Evolutionary conservation across 2,113 vertebrate genomes (phyloP).

Genomic region (Casuarius casuarius): DNA sequence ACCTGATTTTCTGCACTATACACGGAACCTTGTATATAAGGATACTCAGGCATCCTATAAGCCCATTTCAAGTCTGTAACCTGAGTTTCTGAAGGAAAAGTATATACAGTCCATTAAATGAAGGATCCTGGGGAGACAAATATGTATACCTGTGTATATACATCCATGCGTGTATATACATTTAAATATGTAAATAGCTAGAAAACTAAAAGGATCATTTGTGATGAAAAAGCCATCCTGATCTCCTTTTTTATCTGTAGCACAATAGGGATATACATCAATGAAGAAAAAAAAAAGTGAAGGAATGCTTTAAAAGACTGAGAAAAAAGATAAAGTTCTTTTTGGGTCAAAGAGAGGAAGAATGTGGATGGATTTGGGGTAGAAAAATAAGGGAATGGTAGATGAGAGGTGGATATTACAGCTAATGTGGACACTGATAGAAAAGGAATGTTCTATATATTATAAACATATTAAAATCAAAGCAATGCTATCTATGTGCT

Average conservation of each 20-base stretch:
- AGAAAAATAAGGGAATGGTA: not conserved
- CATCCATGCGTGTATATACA: not conserved
- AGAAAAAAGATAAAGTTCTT: not conserved
- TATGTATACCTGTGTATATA: not conserved
- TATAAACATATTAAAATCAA: not conserved
- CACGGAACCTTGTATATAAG: not conserved
- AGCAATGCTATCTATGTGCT: not conserved
- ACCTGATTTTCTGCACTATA: not conserved
- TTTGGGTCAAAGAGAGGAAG: not conserved
- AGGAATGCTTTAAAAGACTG: not conserved
- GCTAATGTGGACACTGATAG: not conserved
- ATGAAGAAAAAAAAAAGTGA: not conserved
- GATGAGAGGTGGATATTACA: not conserved
- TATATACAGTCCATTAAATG: not conserved
- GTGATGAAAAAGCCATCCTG: not conserved
- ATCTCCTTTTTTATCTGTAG: not conserved
- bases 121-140: not conserved
- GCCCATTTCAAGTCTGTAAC: not conserved
- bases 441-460: not conserved
- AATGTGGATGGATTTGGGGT: not conserved
- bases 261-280: fast-evolving
- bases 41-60: not conserved
- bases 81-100: not conserved
- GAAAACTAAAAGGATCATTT: not conserved
- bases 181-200: not conserved